Conservation (phyloP, 1,140 invertebrate species). For the Eueides isabella region DNA sequence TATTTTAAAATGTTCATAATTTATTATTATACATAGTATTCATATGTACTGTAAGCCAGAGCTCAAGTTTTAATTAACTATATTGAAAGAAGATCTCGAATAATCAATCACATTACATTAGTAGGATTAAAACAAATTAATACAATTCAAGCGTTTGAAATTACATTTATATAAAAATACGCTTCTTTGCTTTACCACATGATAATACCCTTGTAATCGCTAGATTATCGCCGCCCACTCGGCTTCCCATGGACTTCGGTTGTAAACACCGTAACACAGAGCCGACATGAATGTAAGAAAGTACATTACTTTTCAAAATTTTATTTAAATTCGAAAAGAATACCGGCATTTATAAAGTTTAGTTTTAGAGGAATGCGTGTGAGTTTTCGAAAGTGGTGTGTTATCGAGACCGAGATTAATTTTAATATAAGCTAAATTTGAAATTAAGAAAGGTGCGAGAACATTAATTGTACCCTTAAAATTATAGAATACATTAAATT, state of each 20-base stretch:
- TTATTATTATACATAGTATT: too few species aligned
- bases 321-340: slow-evolving; percentile 45
- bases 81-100: neutral
- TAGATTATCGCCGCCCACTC: slow-evolving; percentile 65
- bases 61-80: neutral
- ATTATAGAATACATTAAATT: slow-evolving; percentile 51
- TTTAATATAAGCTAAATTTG: slow-evolving; percentile 40
- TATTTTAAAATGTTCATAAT: too few species aligned
- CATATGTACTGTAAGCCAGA: too few species aligned
- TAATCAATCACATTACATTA: neutral
- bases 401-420: slow-evolving; percentile 37
- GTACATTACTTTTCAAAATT: slow-evolving; percentile 37
- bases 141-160: slow-evolving; percentile 5
- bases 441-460: slow-evolving; percentile 47
- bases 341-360: slow-evolving; percentile 16
- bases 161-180: slow-evolving; percentile 42
- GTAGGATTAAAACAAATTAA: slow-evolving; percentile 6
- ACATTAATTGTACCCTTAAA: slow-evolving; percentile 50
- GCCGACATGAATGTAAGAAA: slow-evolving; percentile 41
- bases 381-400: slow-evolving; percentile 41
- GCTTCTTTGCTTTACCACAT: slow-evolving; percentile 52
- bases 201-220: slow-evolving; percentile 69
- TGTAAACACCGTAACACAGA: slow-evolving; percentile 43
- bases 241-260: slow-evolving; percentile 54
- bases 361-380: slow-evolving; percentile 32